phyloP scores from a whole-genome alignment of 2,113 vertebrate genomes.

The Machaerirhynchus nigripectus region DNA sequence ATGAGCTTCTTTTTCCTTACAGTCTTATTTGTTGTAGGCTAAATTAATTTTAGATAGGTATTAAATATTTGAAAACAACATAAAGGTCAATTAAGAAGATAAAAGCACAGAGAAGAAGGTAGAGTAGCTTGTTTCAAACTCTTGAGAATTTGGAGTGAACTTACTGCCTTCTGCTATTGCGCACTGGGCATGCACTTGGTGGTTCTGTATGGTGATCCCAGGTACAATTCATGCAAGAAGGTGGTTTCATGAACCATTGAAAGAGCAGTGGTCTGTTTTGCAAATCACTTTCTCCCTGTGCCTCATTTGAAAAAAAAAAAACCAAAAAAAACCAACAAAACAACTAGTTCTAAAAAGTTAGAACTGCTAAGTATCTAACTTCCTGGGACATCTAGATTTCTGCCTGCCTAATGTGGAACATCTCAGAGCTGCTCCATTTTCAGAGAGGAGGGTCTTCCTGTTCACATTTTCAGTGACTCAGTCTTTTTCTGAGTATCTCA shows the following conservation, averaged over 20 bases:
- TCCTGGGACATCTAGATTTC: not conserved
- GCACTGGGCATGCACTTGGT: not conserved
- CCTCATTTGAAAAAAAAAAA: not conserved
- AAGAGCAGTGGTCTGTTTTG: not conserved
- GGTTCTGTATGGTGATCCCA: not conserved
- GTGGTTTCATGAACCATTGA: not conserved
- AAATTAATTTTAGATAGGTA: conserved; percentile 33
- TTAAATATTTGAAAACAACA: conserved; percentile 10
- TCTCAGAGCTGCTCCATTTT: not conserved
- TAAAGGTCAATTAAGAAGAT: not conserved
- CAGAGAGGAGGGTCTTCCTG: not conserved
- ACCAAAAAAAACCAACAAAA: not conserved
- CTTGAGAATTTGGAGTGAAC: not conserved
- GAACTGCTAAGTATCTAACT: not conserved
- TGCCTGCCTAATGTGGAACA: not conserved
- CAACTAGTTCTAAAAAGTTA: too few species aligned
- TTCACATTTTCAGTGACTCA: not conserved
- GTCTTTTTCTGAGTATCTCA: not conserved
- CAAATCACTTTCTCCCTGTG: not conserved
- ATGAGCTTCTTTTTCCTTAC: conserved; percentile 64
- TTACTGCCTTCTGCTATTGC: not conserved
- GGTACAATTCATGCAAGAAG: not conserved
- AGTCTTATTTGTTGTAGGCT: conserved; percentile 43
- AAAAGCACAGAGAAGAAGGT: not conserved
- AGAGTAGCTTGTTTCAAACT: not conserved